Base-by-base conservation (phyloP, 2,113 vertebrate species). In the Ornithorhynchus anatinus region DNA sequence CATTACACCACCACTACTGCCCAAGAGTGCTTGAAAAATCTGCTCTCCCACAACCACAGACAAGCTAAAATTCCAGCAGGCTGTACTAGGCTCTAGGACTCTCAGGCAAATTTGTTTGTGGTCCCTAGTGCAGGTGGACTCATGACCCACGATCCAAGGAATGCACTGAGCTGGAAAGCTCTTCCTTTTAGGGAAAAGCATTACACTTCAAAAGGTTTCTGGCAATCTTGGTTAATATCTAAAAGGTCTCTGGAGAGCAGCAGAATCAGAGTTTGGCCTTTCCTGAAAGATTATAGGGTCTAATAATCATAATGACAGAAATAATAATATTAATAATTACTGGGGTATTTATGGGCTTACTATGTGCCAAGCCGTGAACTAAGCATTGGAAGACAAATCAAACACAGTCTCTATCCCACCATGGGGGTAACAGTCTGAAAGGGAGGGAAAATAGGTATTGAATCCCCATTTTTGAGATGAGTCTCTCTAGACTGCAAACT, bases 171-270 rank as follows among this genome's bases (percentile, higher is more conserved):
- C 50, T 36, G 6, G 23, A 31, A 13, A 37, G 42, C 6, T 13
- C 20, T 29, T 22, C 2, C 4, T 35, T 15, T 35, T 32, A 52
- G 42, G 4, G 22, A 33, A 29, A 14, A 32, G 63, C 25, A 42
- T 14, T 10, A 32, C 9, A 27, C 25, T 51, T 69, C 71, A 58
- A 6, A 23, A 4, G 22, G 25, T 14, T 67, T 59, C 69, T n/a
- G n/a, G n/a, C n/a, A n/a, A n/a, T n/a, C n/a, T n/a, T 61, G 67
- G 11, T 32, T 42, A n/a, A 59, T 75, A 68, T 52, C 12, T 31
- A 35, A 50, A 62, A 66, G 13, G 47, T 36, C 33, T 42, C 32
- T 10, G 17, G 20, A 43, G 37, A 48, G 29, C 56, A 25, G 20
- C 17, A 67, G 37, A 23, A n/a, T n/a, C n/a, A n/a, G n/a, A 60